Percentiles rank a stretch among this genome's conserved stretches.
phyloP scores from a whole-genome alignment of 2,113 vertebrate genomes.

The Bujurquina vittata region DNA sequence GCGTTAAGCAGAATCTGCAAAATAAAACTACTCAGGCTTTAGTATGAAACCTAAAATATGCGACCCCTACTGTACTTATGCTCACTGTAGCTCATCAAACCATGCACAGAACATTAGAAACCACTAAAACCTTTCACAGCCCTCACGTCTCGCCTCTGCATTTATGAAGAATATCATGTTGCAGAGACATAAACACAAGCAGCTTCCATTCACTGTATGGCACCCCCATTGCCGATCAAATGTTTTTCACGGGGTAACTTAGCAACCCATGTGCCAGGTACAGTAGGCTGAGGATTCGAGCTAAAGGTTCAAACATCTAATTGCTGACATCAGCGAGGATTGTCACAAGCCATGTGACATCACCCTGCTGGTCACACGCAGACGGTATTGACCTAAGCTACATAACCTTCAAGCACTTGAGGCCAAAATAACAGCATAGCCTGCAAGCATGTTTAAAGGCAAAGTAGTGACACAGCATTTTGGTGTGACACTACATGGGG shows the following conservation, averaged over 20 bases:
- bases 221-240: conserved; percentile 45
- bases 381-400: conserved; percentile 64
- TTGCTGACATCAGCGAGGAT: conserved; percentile 68
- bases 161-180: conserved; percentile 6
- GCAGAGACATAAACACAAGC: conserved; percentile 20
- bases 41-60: not conserved
- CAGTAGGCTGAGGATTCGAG: conserved; percentile 20
- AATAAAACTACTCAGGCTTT: not conserved
- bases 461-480: conserved; percentile 33
- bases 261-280: conserved; percentile 47
- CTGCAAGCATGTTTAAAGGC: conserved; percentile 26
- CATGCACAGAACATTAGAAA: not conserved
- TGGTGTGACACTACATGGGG: not conserved
- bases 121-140: not conserved
- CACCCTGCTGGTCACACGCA: conserved; percentile 52
- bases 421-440: conserved; percentile 64
- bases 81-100: not conserved
- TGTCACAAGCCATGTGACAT: conserved; percentile 74
- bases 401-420: conserved; percentile 59
- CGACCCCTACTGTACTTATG: not conserved
- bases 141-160: not conserved
- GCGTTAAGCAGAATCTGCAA: not conserved
- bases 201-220: conserved; percentile 8
- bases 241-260: conserved; percentile 56
- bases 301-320: conserved; percentile 42